phyloP scores from a whole-genome alignment of 2,113 vertebrate species.

The Aplodontia rufa region DNA sequence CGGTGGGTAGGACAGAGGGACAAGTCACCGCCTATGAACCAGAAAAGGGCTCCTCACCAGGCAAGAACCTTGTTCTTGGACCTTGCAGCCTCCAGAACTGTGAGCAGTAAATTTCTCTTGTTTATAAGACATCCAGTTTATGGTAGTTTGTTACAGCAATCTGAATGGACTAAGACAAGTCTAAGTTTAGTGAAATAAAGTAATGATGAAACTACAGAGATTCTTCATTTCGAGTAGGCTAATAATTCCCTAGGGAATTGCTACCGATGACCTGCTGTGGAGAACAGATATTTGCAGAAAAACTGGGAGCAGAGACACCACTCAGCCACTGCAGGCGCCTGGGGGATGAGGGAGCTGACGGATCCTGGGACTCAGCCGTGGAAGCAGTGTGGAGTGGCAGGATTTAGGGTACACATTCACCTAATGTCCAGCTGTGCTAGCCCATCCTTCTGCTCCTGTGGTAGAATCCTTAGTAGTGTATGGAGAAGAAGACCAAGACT shows the following conservation, averaged over 20 bases:
- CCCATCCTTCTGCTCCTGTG: background rate
- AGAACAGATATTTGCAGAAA: background rate
- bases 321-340: background rate
- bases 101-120: too few relatives aligned
- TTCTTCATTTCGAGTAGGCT: background rate
- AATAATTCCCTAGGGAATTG: background rate
- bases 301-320: background rate
- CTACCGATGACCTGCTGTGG: background rate
- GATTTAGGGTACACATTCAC: too few relatives aligned
- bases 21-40: background rate
- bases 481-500: background rate
- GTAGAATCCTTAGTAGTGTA: background rate
- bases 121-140: background rate
- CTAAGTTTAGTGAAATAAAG: background rate
- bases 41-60: background rate
- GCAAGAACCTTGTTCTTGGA: background rate
- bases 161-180: background rate
- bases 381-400: background rate
- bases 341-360: too few relatives aligned
- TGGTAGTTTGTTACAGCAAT: background rate
- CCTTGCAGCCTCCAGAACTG: background rate
- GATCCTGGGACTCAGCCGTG: rapidly evolving
- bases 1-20: background rate
- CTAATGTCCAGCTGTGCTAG: background rate
- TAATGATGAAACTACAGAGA: background rate